Percentiles rank a stretch among this genome's conserved stretches.
Conservation (phyloP, 2,113 vertebrate genomes). For the Azemiops feae region DNA sequence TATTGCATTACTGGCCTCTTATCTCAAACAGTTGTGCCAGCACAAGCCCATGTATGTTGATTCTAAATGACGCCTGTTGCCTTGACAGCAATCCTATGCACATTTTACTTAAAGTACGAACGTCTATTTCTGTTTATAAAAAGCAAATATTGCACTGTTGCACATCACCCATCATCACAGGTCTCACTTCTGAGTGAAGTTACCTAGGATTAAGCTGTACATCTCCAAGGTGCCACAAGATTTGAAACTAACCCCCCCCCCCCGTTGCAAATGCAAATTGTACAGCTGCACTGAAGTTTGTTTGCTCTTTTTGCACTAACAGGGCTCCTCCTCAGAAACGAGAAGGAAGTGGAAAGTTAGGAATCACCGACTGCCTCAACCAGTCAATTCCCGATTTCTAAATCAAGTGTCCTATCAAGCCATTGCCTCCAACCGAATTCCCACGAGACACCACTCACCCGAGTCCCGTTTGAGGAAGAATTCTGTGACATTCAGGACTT, state of each 20-base stretch:
- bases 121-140: neutral
- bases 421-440: neutral
- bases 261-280: neutral
- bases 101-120: neutral
- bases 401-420: neutral
- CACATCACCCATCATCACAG: neutral
- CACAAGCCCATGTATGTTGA: neutral
- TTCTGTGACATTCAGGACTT: neutral
- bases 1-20: neutral
- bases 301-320: neutral
- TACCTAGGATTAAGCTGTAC: neutral
- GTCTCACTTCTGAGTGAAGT: neutral
- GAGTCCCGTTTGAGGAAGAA: neutral
- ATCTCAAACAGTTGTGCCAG: neutral
- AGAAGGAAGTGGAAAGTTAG: neutral
- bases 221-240: neutral
- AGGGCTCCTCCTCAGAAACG: neutral
- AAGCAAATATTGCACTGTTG: neutral
- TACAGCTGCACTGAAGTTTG: neutral
- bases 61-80: neutral
- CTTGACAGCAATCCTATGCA: neutral
- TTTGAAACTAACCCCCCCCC: neutral
- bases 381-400: no score
- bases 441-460: neutral
- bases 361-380: neutral